Evolutionary conservation across 2,113 vertebrate genomes (phyloP).

Genomic region (Zosterops pallidus): DNA sequence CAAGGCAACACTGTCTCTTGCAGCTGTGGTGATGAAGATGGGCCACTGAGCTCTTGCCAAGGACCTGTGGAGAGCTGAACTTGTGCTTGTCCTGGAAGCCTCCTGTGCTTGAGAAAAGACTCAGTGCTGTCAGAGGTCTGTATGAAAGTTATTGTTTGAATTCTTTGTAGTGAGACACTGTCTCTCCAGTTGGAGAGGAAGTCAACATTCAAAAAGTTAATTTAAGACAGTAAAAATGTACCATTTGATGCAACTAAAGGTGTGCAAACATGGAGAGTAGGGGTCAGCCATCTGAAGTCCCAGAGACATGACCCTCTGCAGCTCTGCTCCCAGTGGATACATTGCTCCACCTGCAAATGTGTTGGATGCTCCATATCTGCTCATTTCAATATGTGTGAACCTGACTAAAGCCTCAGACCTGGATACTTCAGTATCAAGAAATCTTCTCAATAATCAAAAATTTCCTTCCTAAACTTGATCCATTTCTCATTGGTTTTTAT

Average conservation of each 20-base stretch:
- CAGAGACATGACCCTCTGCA: background rate
- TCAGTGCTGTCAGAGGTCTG: rapidly evolving
- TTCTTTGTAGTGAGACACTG: background rate
- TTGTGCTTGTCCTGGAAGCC: background rate
- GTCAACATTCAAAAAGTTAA: background rate
- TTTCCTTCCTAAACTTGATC: background rate
- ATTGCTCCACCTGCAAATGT: background rate
- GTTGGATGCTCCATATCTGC: background rate
- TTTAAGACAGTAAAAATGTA: background rate
- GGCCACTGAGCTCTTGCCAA: background rate
- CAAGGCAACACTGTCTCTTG: background rate
- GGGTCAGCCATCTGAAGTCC: background rate
- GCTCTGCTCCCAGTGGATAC: rapidly evolving
- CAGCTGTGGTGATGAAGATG: background rate
- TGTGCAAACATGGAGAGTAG: background rate
- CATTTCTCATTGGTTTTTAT: background rate
- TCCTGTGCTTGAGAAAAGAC: background rate
- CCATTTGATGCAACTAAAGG: background rate
- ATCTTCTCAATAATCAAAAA: background rate
- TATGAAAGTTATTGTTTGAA: background rate
- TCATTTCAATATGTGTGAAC: background rate
- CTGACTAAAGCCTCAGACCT: background rate
- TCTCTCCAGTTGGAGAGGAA: background rate
- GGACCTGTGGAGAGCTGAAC: background rate
- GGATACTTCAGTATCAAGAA: background rate